Evolutionary conservation across 53 echinoderm and acorn worm species (phyloP).

Genomic region (Astropecten irregularis): DNA sequence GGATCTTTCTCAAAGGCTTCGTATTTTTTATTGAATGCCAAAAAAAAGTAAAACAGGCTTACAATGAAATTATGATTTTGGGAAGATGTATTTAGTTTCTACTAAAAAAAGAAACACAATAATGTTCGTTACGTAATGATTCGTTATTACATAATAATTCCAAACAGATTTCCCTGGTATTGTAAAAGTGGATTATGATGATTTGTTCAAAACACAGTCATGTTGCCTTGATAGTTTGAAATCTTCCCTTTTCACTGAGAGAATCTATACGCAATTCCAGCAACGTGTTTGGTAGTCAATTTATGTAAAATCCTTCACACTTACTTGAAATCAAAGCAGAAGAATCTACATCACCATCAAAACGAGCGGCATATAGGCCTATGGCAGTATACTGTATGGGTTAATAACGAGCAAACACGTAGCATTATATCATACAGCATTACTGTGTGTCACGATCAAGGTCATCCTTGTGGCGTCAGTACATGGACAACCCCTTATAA

Average conservation of each 20-base stretch:
- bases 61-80: no score
- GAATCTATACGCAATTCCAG: not conserved
- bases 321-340: slow-evolving; percentile 36
- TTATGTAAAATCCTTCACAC: not conserved
- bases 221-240: not conserved
- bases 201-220: not conserved
- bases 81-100: no score
- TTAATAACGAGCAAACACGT: not conserved
- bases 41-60: no score
- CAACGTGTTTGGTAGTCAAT: not conserved
- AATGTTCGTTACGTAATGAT: no score
- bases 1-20: no score
- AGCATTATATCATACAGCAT: not conserved
- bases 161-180: no score
- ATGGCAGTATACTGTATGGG: slow-evolving; percentile 5
- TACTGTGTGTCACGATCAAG: slow-evolving; percentile 14
- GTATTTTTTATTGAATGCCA: no score
- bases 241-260: not conserved
- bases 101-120: no score
- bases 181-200: no score
- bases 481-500: no score
- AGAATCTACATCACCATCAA: slow-evolving; percentile 51
- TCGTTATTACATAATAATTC: no score
- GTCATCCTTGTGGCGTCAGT: not conserved
- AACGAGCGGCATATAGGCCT: slow-evolving; percentile 47